Conservation (phyloP, 2,113 vertebrate species). For the Brienomyrus brachyistius region DNA sequence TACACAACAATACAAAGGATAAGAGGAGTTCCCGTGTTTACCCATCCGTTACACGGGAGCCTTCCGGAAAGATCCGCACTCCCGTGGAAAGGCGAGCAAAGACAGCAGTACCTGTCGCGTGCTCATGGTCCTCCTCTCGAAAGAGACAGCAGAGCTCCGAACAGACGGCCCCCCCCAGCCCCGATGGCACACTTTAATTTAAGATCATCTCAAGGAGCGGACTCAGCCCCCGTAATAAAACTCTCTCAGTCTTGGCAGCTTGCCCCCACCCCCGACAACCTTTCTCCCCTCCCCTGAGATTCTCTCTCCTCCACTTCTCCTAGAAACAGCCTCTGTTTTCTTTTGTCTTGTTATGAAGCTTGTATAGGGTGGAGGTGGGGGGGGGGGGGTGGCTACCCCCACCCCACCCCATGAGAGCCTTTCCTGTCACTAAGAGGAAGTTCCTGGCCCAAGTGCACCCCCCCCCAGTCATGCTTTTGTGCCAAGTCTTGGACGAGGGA, state of each 20-base stretch:
- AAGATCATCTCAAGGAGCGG: neutral
- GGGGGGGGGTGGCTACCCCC: constrained; percentile 5
- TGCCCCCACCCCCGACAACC: neutral
- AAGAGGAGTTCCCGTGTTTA: neutral
- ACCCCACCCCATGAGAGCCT: constrained; percentile 43
- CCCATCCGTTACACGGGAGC: too few relatives aligned
- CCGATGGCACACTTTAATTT: neutral
- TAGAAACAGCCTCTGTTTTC: neutral
- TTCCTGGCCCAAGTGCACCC: constrained; percentile 48
- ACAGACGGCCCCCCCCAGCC: neutral
- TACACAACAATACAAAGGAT: neutral
- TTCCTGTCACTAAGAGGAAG: constrained; percentile 67
- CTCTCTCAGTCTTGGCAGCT: neutral
- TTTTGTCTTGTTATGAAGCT: neutral
- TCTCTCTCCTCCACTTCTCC: neutral
- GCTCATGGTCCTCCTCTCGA: neutral
- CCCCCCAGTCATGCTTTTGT: constrained; percentile 36
- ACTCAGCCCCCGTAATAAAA: constrained; percentile 12
- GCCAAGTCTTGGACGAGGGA: constrained; percentile 63
- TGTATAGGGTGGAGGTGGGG: constrained; percentile 34
- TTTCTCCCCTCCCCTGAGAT: neutral
- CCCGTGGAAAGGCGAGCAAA: neutral
- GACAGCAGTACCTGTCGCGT: neutral
- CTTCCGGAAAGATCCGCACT: neutral
- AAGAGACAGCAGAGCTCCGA: neutral